Evolutionary conservation across 2,113 vertebrate species (phyloP).

Genomic region (Sarotherodon lohbergeri): DNA sequence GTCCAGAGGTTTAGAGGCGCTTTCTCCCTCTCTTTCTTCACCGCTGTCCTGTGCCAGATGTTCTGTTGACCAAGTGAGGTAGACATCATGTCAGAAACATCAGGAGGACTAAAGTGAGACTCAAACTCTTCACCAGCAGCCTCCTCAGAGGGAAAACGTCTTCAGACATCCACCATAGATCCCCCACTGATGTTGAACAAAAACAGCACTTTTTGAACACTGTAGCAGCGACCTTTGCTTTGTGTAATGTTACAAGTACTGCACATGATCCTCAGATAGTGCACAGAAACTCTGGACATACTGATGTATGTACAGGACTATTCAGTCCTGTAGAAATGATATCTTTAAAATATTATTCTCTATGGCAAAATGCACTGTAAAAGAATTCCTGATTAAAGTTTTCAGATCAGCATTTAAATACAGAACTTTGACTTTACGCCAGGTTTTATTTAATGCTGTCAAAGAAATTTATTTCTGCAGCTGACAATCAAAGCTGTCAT

Average conservation of each 20-base stretch:
- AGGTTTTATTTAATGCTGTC: neutral
- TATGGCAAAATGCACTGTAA: neutral
- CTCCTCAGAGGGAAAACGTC: neutral
- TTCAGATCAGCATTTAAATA: neutral
- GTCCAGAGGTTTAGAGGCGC: neutral
- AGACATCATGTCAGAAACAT: neutral
- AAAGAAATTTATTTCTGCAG: neutral
- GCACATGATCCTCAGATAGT: neutral
- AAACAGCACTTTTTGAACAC: neutral
- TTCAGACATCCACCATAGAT: neutral
- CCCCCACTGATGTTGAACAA: neutral
- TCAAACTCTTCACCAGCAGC: neutral
- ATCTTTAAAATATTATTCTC: neutral
- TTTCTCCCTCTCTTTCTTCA: neutral
- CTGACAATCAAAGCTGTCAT: neutral
- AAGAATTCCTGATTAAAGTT: neutral
- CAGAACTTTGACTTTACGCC: neutral
- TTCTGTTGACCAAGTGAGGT: neutral
- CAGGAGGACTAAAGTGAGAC: too few species aligned
- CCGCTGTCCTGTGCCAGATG: neutral
- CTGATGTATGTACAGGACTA: neutral
- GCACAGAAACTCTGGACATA: neutral
- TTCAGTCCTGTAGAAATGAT: rapidly evolving
- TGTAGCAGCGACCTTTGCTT: neutral
- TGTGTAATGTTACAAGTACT: neutral